A percentile compares a stretch with the other conserved stretches of the same genome.
These are phyloP conservation scores for Sepiola atlantica DNA, from an alignment of 2,888 invertebrate genomes.

Conservation along the genomic window DNA sequence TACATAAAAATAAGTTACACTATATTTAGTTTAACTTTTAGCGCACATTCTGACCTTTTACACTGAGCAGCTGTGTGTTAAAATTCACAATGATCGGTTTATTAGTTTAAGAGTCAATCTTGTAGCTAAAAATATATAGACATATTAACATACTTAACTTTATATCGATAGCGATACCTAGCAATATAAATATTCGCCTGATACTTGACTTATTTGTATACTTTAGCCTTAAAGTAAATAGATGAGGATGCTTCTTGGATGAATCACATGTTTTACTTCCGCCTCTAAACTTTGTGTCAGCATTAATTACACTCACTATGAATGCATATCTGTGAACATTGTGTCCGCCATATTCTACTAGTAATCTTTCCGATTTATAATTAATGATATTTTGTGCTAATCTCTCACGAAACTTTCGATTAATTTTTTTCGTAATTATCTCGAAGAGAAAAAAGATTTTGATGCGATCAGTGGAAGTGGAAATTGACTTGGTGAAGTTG, in stretches of 20 bases:
- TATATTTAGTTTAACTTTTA: too few relatives aligned
- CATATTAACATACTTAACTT: too few relatives aligned
- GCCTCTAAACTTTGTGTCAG: not conserved
- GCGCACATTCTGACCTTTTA: too few relatives aligned
- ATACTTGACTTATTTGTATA: too few relatives aligned
- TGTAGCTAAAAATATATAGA: too few relatives aligned
- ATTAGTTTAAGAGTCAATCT: too few relatives aligned
- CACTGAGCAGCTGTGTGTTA: too few relatives aligned
- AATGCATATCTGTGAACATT: not conserved
- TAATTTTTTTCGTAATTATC: not conserved
- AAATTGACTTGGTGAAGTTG: not conserved
- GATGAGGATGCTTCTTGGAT: not conserved
- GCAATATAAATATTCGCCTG: too few relatives aligned
- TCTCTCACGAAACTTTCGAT: not conserved
- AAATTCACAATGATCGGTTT: too few relatives aligned
- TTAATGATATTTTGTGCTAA: slow-evolving; percentile 32
- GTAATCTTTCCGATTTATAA: not conserved
- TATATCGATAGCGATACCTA: too few relatives aligned
- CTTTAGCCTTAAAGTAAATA: too few relatives aligned
- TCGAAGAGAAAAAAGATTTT: not conserved
- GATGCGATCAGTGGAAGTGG: not conserved
- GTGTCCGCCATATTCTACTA: not conserved
- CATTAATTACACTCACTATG: not conserved
- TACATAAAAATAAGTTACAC: too few relatives aligned
- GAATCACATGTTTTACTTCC: not conserved